A percentile compares a stretch with the other conserved stretches of the same genome.
phyloP scores from a whole-genome alignment of 2,888 invertebrate species.

The Omphaloscelis lunosa region DNA sequence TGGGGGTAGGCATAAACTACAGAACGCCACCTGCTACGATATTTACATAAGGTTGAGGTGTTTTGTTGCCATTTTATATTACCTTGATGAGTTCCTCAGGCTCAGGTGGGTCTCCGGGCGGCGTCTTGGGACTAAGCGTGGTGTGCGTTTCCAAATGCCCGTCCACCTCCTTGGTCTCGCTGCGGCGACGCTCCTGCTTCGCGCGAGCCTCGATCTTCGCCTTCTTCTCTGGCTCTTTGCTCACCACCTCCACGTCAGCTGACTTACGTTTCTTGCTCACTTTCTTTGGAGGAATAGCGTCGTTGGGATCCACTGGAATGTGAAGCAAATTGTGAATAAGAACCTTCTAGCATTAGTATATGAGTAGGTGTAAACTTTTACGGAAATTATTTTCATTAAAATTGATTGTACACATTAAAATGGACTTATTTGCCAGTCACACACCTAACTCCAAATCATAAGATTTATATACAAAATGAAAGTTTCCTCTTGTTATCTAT shows the following conservation, averaged over 20 bases:
- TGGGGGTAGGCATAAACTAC: too few relatives aligned
- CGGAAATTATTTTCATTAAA: background rate
- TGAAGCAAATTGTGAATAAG: slow-evolving; percentile 10
- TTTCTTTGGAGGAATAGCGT: slow-evolving; percentile 78
- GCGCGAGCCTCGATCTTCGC: slow-evolving; percentile 80
- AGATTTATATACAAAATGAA: background rate
- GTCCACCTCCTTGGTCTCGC: slow-evolving; percentile 91
- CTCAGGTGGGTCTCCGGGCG: slow-evolving; percentile 96
- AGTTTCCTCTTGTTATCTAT: background rate
- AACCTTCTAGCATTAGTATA: background rate
- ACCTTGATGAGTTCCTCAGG: slow-evolving; percentile 97
- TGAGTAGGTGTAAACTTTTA: background rate
- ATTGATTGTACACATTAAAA: too few relatives aligned
- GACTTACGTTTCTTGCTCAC: slow-evolving; percentile 83
- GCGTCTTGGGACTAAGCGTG: slow-evolving; percentile 94
- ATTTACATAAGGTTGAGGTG: background rate
- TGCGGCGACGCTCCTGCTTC: slow-evolving; percentile 82
- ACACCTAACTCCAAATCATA: background rate
- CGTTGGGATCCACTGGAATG: slow-evolving; percentile 85
- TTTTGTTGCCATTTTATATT: background rate
- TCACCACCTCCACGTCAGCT: slow-evolving; percentile 73
- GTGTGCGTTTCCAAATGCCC: slow-evolving; percentile 94
- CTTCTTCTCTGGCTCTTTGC: slow-evolving; percentile 84
- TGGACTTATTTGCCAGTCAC: background rate
- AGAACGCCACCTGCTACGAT: too few relatives aligned